Base-by-base conservation (phyloP, 1,140 invertebrate genomes). In the Theocolax elegans region DNA sequence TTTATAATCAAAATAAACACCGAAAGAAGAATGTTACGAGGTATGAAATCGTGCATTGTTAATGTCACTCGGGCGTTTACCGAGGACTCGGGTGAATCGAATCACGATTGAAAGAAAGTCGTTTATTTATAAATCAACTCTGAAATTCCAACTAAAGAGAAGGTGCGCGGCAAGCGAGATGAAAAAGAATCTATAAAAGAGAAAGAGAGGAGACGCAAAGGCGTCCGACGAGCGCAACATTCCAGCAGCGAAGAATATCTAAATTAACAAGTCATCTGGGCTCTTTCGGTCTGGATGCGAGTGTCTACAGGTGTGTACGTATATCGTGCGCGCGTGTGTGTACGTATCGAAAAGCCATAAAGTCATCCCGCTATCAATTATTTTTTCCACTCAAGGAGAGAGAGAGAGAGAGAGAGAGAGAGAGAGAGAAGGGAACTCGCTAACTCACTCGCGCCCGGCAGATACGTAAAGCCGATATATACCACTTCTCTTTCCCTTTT, bases 181-280 rank as follows among this genome's bases (percentile, higher is more conserved):
- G n/a, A 2, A 15, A 35, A 35, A 35, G 10, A 35, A 35, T 6
- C 10, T 6, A 35, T 4, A 6, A 35, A 35, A 35, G 10, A 35
- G 31, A 35, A 10, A 44, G 3, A 44, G 42, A 44, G 7, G 15
- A 19, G 31, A 40, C 46, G 17, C 17, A 7, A 25, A 65, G 51
- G 17, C 23, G 63, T 66, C 27, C 38, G 59, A 38, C 19, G 48
- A 19, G 19, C 63, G 23, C 58, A 54, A 49, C 58, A 69, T 67
- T 62, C 67, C 58, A 54, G 25, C 58, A 44, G 67, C 35, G 49
- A 48, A 62, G 49, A 62, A 69, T 62, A 62, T 69, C 67, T 69
- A 69, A 69, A 69, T 69, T 69, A 69, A 69, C 67, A 62, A 69
- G 67, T 69, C 67, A 69, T 69, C 67, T 49, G 19, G 58, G n/a